Evolutionary conservation across 2,113 vertebrate genomes (phyloP).

Genomic region (Oceanodroma tethys): DNA sequence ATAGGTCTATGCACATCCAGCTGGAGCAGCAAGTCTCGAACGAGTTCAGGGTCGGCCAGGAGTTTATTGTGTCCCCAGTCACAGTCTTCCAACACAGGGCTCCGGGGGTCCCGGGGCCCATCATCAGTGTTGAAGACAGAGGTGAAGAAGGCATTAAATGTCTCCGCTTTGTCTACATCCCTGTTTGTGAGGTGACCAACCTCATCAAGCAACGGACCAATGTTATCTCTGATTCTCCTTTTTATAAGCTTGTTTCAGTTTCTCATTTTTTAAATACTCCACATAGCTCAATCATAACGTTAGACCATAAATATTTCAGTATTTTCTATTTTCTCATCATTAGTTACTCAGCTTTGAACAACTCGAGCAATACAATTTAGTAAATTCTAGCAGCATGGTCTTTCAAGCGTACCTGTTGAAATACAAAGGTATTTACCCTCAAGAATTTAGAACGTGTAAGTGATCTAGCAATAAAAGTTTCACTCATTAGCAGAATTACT

Average conservation of each 20-base stretch:
- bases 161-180: background rate
- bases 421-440: background rate
- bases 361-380: background rate
- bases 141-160: background rate
- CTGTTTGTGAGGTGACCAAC: background rate
- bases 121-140: background rate
- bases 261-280: background rate
- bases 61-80: background rate
- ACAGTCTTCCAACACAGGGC: background rate
- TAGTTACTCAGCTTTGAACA: background rate
- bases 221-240: background rate
- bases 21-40: background rate
- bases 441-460: background rate
- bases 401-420: background rate
- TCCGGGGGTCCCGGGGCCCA: background rate
- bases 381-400: background rate
- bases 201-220: background rate
- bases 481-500: background rate
- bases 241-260: background rate
- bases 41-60: background rate
- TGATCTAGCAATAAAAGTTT: background rate
- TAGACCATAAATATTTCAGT: background rate
- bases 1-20: background rate
- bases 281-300: background rate
- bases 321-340: background rate